These are phyloP conservation scores for Pammene fasciana DNA, from an alignment of 2,888 invertebrate genomes.

Conservation along the genomic window DNA sequence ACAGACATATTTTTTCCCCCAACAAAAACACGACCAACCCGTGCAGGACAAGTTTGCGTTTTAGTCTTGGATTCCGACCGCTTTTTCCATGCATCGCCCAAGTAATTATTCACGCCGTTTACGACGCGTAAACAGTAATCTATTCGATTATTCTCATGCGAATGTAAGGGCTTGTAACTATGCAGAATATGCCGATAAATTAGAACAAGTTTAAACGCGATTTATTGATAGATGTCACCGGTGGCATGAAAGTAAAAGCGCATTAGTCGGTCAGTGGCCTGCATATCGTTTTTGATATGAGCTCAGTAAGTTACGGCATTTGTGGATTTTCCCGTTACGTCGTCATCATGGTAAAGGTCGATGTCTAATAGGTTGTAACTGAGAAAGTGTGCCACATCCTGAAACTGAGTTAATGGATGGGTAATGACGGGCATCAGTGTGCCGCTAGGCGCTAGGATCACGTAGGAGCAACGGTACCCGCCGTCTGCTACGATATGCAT, in stretches of 20 bases:
- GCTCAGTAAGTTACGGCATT: not conserved
- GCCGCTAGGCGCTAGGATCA: conserved; percentile 72
- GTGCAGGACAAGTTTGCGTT: conserved; percentile 55
- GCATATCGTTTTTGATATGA: conserved; percentile 31
- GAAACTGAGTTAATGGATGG: conserved; percentile 65
- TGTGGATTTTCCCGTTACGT: conserved; percentile 18
- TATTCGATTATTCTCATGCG: conserved; percentile 58
- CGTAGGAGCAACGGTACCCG: conserved; percentile 73
- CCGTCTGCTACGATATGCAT: conserved; percentile 50
- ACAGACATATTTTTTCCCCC: conserved; percentile 56
- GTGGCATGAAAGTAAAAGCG: conserved; percentile 40
- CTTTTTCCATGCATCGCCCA: conserved; percentile 70
- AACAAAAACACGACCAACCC: conserved; percentile 57
- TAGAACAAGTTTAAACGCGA: conserved; percentile 19
- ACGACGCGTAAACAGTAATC: conserved; percentile 63
- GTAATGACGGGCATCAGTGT: conserved; percentile 64
- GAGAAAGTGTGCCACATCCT: conserved; percentile 73
- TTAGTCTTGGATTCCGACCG: conserved; percentile 61
- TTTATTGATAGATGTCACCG: conserved; percentile 36
- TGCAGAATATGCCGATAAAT: conserved; percentile 21
- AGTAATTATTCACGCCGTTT: conserved; percentile 77
- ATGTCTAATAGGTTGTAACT: conserved; percentile 52
- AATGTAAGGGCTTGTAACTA: conserved; percentile 48
- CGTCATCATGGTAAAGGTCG: conserved; percentile 47
- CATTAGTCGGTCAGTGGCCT: conserved; percentile 31